Conservation (phyloP, 92 coral and sea anemone genomes). For the Epizoanthus illoricatus region DNA sequence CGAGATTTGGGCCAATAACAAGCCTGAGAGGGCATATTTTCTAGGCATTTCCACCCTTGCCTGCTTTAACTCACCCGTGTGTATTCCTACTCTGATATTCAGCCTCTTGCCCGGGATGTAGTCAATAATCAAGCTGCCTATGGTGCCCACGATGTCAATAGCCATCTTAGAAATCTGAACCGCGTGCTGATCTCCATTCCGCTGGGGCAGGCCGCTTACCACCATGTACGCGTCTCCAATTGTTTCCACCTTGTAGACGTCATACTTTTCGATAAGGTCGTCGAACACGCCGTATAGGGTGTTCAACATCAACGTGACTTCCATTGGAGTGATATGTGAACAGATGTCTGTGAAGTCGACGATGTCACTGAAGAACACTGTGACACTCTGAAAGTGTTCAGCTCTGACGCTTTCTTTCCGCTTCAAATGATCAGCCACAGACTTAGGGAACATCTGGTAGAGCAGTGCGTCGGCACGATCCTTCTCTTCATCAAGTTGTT, state of each 20-base stretch:
- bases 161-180: slow-evolving; percentile 75
- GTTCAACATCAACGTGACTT: slow-evolving; percentile 48
- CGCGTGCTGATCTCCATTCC: slow-evolving; percentile 64
- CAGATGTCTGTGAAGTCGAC: slow-evolving; percentile 61
- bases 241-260: slow-evolving; percentile 75
- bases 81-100: slow-evolving; percentile 62
- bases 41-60: no score
- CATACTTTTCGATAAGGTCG: slow-evolving; percentile 55
- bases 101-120: slow-evolving; percentile 41
- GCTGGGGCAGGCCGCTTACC: slow-evolving; percentile 63
- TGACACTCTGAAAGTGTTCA: slow-evolving; percentile 65
- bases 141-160: slow-evolving; percentile 46
- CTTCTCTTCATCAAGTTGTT: slow-evolving; percentile 61
- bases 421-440: slow-evolving; percentile 71
- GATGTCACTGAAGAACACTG: slow-evolving; percentile 74
- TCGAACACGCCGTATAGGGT: slow-evolving; percentile 54
- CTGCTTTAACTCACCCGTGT: slow-evolving; percentile 52
- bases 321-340: slow-evolving; percentile 33
- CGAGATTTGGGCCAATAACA: not conserved
- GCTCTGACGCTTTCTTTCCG: slow-evolving; percentile 58
- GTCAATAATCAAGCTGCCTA: slow-evolving; percentile 37
- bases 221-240: slow-evolving; percentile 76
- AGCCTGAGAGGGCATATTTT: no score
- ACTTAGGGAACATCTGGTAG: slow-evolving; percentile 71
- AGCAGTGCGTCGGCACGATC: slow-evolving; percentile 53